These are phyloP conservation scores for Apostichopus parvimensis DNA, from an alignment of 35 echinoderm and acorn worm species.

Conservation along the genomic window DNA sequence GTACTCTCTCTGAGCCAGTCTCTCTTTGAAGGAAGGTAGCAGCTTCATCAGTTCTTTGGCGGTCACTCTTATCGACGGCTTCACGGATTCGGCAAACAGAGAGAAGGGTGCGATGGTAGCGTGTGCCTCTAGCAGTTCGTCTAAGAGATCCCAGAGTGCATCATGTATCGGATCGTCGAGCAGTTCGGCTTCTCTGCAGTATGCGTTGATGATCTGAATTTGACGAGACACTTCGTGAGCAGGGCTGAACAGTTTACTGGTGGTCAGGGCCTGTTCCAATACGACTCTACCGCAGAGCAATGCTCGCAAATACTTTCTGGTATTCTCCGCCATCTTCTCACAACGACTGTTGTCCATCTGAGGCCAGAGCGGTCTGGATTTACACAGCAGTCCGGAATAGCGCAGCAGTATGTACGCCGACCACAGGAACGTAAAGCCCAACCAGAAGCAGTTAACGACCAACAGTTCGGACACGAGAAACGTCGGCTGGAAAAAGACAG, in stretches of 20 bases:
- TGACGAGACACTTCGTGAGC: slow-evolving; percentile 88
- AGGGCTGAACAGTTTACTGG: slow-evolving; percentile 88
- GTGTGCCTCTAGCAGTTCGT: slow-evolving; percentile 96
- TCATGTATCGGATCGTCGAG: slow-evolving; percentile 91
- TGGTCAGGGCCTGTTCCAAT: slow-evolving; percentile 80
- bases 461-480: slow-evolving; percentile 80
- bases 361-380: slow-evolving; percentile 79
- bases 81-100: slow-evolving; percentile 85
- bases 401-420: slow-evolving; percentile 73
- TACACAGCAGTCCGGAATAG: slow-evolving; percentile 73
- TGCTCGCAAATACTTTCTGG: slow-evolving; percentile 84
- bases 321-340: slow-evolving; percentile 78
- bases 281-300: slow-evolving; percentile 86
- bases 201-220: slow-evolving; percentile 98
- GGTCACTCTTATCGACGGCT: slow-evolving; percentile 85
- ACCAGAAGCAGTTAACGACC: slow-evolving; percentile 69
- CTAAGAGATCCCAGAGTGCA: slow-evolving; percentile 93
- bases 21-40: slow-evolving; percentile 86
- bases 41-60: slow-evolving; percentile 85
- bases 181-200: slow-evolving; percentile 92
- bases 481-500: slow-evolving; percentile 78
- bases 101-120: slow-evolving; percentile 75
- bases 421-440: slow-evolving; percentile 78
- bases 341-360: slow-evolving; percentile 68
- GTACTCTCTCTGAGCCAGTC: slow-evolving; percentile 96